These are phyloP conservation scores for Gnatocerus cornutus DNA, from an alignment of 2,888 invertebrate species.

Conservation along the genomic window DNA sequence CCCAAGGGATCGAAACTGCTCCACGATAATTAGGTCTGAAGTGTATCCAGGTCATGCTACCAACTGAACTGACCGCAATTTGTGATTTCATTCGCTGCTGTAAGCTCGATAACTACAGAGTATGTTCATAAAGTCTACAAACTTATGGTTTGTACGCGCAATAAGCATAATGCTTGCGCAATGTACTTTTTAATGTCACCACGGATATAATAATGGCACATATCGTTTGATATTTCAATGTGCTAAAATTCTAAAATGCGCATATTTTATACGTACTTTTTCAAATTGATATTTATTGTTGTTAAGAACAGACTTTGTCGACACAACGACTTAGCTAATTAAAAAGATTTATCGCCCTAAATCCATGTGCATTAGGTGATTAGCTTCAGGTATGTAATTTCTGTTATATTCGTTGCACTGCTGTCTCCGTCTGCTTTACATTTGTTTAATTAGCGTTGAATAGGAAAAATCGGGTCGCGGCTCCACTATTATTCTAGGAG, in stretches of 20 bases:
- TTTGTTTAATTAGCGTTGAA: constrained; percentile 7
- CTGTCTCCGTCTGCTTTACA: constrained; percentile 2
- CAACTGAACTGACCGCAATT: constrained; percentile 25
- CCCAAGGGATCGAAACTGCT: constrained; percentile 41
- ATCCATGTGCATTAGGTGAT: not conserved
- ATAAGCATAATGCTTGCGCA: not conserved
- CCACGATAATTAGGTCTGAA: constrained; percentile 49
- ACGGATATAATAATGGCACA: too few relatives aligned
- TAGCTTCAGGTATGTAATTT: not conserved
- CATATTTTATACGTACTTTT: too few relatives aligned
- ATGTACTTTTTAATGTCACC: too few relatives aligned
- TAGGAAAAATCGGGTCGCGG: constrained; percentile 23
- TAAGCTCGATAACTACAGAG: constrained; percentile 18
- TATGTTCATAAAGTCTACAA: not conserved
- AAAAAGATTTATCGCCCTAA: not conserved
- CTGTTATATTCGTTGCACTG: not conserved
- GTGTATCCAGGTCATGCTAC: constrained; percentile 33
- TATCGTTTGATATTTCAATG: too few relatives aligned
- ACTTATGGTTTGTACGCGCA: not conserved
- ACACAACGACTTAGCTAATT: too few relatives aligned
- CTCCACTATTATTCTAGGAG: constrained; percentile 23
- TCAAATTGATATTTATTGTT: too few relatives aligned
- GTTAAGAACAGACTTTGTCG: too few relatives aligned
- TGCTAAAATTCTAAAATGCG: too few relatives aligned
- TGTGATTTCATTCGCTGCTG: constrained; percentile 17